Percentiles rank a stretch among this genome's conserved stretches.
These are phyloP conservation scores for Drosophila setifemur DNA, from an alignment of 1,140 invertebrate genomes.

Conservation along the genomic window DNA sequence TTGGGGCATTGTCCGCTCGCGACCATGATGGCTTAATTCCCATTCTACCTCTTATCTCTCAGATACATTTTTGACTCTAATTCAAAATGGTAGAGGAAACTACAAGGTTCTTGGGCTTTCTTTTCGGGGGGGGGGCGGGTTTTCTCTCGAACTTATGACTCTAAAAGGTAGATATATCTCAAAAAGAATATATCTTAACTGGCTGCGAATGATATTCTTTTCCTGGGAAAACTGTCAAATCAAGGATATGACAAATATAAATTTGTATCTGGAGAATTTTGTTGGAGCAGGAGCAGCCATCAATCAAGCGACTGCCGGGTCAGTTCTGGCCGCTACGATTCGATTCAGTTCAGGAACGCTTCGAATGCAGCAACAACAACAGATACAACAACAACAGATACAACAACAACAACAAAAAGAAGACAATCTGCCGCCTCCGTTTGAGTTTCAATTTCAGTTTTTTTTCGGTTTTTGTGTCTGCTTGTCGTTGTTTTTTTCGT, in stretches of 20 bases:
- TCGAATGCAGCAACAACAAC: conserved; percentile 18
- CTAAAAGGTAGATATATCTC: too few relatives aligned
- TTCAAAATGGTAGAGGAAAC: neutral
- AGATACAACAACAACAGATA: neutral
- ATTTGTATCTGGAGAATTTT: neutral
- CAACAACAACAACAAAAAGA: neutral
- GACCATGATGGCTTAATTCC: conserved; percentile 18
- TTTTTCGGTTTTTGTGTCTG: neutral
- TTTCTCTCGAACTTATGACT: too few relatives aligned
- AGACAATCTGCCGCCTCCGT: neutral
- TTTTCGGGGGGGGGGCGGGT: neutral
- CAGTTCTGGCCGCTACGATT: too few relatives aligned
- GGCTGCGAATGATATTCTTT: neutral
- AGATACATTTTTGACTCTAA: conserved; percentile 11
- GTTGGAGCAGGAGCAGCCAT: conserved; percentile 2
- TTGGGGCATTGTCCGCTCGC: conserved; percentile 44
- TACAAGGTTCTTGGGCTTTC: conserved; percentile 1
- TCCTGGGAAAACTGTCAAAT: neutral
- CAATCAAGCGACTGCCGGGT: conserved; percentile 20
- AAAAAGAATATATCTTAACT: too few relatives aligned
- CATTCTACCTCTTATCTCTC: conserved; percentile 1
- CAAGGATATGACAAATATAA: neutral
- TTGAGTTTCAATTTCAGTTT: conserved; percentile 36
- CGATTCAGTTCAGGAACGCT: too few relatives aligned
- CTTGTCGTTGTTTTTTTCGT: neutral